These are phyloP conservation scores for Benitochromis conjunctus DNA, from an alignment of 2,113 vertebrate genomes.

Conservation along the genomic window DNA sequence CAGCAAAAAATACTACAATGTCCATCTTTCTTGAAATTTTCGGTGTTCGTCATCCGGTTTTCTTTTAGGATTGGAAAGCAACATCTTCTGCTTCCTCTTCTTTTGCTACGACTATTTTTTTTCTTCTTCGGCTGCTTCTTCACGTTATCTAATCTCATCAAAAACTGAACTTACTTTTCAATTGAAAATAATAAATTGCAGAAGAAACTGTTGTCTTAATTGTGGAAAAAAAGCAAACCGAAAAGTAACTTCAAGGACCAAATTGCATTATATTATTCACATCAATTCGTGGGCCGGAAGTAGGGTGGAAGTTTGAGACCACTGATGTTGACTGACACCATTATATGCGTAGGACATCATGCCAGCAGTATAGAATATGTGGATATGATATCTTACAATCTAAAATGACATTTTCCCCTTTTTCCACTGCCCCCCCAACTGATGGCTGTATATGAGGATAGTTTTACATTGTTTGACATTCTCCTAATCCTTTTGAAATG, in stretches of 20 bases:
- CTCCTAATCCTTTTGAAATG: constrained; percentile 54
- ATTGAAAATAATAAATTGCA: neutral
- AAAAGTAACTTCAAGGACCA: neutral
- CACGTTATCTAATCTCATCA: too few species aligned
- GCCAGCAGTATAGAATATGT: neutral
- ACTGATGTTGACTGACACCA: neutral
- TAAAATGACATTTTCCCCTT: neutral
- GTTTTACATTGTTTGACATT: constrained; percentile 74
- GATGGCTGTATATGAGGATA: constrained; percentile 26
- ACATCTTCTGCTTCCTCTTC: too few species aligned
- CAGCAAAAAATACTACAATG: neutral
- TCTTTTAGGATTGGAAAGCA: too few species aligned
- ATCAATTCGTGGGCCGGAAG: neutral
- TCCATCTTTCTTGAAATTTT: neutral
- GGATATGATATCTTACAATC: neutral
- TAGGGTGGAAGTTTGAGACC: neutral
- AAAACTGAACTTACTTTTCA: neutral
- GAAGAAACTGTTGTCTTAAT: neutral
- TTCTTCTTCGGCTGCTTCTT: too few species aligned
- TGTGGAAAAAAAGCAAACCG: rapidly evolving
- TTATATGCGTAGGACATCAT: neutral
- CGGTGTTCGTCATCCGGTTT: too few species aligned
- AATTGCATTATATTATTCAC: neutral
- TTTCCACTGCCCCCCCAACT: neutral
- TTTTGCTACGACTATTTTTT: too few species aligned